Evolutionary conservation across 2,797 vertebrate genomes (phyloP).

Genomic region (Odontamblyopus rebecca): DNA sequence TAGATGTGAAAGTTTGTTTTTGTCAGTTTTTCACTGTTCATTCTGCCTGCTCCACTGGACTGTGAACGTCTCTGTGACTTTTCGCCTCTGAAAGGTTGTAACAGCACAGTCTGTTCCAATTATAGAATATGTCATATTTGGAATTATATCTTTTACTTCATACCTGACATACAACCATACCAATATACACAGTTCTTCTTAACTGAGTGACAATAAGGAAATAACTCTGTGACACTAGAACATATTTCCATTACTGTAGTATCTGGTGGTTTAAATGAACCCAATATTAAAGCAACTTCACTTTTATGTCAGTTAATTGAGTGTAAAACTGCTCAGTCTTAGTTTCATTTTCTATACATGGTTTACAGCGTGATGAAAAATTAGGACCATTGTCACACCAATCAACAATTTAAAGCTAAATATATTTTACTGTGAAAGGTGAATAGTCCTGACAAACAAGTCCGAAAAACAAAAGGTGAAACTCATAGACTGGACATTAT

Average conservation of each 20-base stretch:
- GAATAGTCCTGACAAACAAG: too few relatives aligned
- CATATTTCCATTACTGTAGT: background rate
- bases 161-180: background rate
- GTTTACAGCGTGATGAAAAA: too few relatives aligned
- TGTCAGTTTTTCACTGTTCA: background rate
- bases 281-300: background rate
- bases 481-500: too few relatives aligned
- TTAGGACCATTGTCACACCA: too few relatives aligned
- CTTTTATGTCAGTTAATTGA: too few relatives aligned
- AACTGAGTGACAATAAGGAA: too few relatives aligned
- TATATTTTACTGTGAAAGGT: too few relatives aligned
- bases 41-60: conserved; percentile 8
- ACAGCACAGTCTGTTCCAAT: conserved; percentile 10
- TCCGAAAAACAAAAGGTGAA: too few relatives aligned
- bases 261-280: background rate
- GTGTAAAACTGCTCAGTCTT: too few relatives aligned
- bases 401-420: too few relatives aligned
- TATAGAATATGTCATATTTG: conserved; percentile 12
- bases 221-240: too few relatives aligned
- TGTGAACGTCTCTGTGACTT: conserved; percentile 11
- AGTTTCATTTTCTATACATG: too few relatives aligned
- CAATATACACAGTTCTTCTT: background rate
- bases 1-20: conserved; percentile 14
- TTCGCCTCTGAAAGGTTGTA: conserved; percentile 7
- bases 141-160: conserved; percentile 3